A percentile compares a stretch with the other conserved stretches of the same genome.
Evolutionary conservation across 2,888 invertebrate genomes (phyloP).

Genomic region (Ormyrus thymus): DNA sequence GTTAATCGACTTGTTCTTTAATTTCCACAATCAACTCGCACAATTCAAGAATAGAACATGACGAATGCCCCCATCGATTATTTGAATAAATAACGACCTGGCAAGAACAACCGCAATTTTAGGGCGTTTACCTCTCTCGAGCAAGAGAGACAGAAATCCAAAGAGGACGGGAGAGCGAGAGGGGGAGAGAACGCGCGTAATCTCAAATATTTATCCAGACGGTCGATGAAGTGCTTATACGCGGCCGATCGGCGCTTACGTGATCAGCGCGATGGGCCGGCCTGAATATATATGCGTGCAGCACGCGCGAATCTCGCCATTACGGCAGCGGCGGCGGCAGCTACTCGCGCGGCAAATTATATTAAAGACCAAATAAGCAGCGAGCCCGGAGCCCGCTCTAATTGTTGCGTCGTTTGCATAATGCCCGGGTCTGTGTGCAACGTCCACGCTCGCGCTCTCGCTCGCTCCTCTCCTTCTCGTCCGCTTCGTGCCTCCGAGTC

Average conservation of each 20-base stretch:
- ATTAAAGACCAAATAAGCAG: slow-evolving; percentile 67
- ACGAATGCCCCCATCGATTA: slow-evolving; percentile 26
- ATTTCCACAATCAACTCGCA: background rate
- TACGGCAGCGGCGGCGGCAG: slow-evolving; percentile 55
- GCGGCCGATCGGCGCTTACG: background rate
- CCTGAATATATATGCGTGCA: slow-evolving; percentile 52
- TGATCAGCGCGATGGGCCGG: background rate
- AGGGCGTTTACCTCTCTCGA: background rate
- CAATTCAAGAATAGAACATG: slow-evolving; percentile 11
- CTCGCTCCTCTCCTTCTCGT: background rate
- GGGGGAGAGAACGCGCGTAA: background rate
- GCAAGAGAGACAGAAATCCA: too few relatives aligned
- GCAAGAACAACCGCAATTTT: slow-evolving; percentile 1
- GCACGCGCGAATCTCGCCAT: slow-evolving; percentile 63
- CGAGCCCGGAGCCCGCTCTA: slow-evolving; percentile 64
- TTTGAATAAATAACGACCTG: slow-evolving; percentile 12
- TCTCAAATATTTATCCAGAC: slow-evolving; percentile 28
- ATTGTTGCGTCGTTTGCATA: slow-evolving; percentile 72
- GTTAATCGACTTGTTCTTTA: background rate
- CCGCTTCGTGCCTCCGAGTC: background rate
- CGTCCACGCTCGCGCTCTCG: slow-evolving; percentile 4
- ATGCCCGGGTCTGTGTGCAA: slow-evolving; percentile 60
- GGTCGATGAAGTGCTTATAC: slow-evolving; percentile 46
- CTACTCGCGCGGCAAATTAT: slow-evolving; percentile 57
- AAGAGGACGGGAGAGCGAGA: too few relatives aligned